Conservation (phyloP, 2,113 vertebrate species). For the Strigops habroptila region DNA sequence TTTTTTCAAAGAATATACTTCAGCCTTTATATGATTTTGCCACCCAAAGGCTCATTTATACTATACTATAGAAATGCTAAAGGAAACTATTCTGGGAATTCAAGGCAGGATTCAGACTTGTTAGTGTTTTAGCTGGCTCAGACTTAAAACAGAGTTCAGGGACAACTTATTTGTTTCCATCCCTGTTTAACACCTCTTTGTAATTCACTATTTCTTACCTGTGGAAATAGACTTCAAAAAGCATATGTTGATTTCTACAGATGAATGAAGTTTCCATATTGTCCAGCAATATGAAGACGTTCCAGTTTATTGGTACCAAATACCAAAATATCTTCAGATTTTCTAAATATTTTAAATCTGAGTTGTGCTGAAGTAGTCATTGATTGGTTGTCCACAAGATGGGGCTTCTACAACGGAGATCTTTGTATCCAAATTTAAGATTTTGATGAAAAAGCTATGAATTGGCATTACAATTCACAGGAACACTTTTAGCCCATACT, state of each 20-base stretch:
- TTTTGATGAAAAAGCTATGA: neutral
- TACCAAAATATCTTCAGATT: neutral
- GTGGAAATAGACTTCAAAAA: neutral
- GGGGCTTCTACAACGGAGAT: constrained; percentile 56
- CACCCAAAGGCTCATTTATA: neutral
- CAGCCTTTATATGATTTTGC: neutral
- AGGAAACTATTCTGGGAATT: neutral
- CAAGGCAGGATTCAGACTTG: neutral
- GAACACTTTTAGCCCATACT: neutral
- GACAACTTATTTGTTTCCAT: neutral
- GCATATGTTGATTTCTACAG: neutral
- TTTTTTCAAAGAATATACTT: neutral
- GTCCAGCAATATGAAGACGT: neutral
- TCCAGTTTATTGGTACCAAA: neutral
- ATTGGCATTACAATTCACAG: neutral
- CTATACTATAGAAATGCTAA: neutral
- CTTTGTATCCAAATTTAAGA: neutral
- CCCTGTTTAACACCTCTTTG: neutral
- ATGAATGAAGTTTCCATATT: neutral
- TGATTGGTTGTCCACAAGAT: constrained; percentile 60
- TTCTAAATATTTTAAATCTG: neutral
- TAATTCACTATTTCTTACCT: neutral
- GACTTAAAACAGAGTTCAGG: neutral
- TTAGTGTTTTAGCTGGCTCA: neutral
- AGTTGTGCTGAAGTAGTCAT: neutral